phyloP scores from a whole-genome alignment of 2,888 invertebrate genomes.

The Cistogaster globosa region DNA sequence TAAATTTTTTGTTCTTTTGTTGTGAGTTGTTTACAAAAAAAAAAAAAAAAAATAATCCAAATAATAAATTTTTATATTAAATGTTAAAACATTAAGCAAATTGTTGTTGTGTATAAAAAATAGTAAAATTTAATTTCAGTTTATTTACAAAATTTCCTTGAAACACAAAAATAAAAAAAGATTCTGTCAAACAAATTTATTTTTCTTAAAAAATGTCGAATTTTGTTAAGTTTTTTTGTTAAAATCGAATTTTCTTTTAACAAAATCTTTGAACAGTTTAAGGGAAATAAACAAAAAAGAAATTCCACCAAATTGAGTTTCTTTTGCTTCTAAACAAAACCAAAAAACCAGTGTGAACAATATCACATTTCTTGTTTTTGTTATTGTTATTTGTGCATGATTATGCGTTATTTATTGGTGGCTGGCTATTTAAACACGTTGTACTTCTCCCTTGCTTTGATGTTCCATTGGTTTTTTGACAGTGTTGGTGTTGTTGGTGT shows the following conservation, averaged over 20 bases:
- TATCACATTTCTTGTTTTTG: background rate
- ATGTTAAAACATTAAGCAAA: background rate
- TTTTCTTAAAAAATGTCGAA: background rate
- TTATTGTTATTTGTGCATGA: background rate
- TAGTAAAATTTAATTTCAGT: slow-evolving; percentile 48
- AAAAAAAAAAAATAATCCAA: too few relatives aligned
- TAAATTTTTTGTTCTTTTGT: slow-evolving; percentile 12
- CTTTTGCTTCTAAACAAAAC: slow-evolving; percentile 40
- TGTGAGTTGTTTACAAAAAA: background rate
- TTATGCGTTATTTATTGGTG: slow-evolving; percentile 1
- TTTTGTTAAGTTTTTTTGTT: slow-evolving; percentile 15
- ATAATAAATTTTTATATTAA: background rate
- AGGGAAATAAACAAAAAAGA: slow-evolving; percentile 49
- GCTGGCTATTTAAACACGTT: slow-evolving; percentile 59
- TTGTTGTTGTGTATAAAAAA: slow-evolving; percentile 29
- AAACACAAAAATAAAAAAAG: slow-evolving; percentile 50
- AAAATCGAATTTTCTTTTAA: slow-evolving; percentile 53
- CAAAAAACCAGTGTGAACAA: slow-evolving; percentile 38
- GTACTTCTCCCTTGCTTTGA: slow-evolving; percentile 54
- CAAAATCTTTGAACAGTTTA: slow-evolving; percentile 52
- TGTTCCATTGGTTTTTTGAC: slow-evolving; percentile 59
- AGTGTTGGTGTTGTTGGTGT: slow-evolving; percentile 10
- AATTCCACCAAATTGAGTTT: slow-evolving; percentile 40
- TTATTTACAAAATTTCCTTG: slow-evolving; percentile 66
- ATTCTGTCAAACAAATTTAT: slow-evolving; percentile 47